Percentiles rank a stretch among this genome's conserved stretches.
Conservation (phyloP, 2,888 invertebrate genomes). For the Drosophila limbata region DNA sequence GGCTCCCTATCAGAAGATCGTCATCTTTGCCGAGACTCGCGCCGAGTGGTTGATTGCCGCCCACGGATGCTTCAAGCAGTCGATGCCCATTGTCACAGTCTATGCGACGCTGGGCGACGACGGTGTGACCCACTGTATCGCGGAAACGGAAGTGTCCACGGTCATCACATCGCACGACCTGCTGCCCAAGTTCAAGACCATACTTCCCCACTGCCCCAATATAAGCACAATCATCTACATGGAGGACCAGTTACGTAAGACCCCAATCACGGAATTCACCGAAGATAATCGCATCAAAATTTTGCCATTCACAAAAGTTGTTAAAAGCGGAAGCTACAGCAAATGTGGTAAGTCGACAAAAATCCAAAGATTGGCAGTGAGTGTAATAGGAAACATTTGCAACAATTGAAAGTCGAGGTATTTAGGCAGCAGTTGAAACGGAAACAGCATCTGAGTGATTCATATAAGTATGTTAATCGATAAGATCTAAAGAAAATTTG, state of each 20-base stretch:
- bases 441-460: no score
- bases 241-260: constrained; percentile 15
- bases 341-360: constrained; percentile 10
- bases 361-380: background rate
- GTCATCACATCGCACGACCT: constrained; percentile 16
- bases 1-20: constrained; percentile 6
- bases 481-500: no score
- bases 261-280: background rate
- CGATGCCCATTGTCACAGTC: constrained; percentile 97
- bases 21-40: constrained; percentile 13
- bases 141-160: constrained; percentile 95
- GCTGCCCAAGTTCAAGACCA: constrained; percentile 10
- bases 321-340: constrained; percentile 13
- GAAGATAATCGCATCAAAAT: constrained; percentile 2
- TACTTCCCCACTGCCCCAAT: constrained; percentile 7
- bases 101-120: constrained; percentile 98
- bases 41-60: constrained; percentile 85
- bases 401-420: no score
- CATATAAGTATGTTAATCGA: no score
- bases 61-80: constrained; percentile 97
- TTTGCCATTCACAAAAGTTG: constrained; percentile 9
- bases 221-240: constrained; percentile 13
- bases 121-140: constrained; percentile 96
- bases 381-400: no score
- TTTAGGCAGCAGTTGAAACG: no score